Conservation (phyloP, 2,113 vertebrate genomes). For the Tyrannus savana region DNA sequence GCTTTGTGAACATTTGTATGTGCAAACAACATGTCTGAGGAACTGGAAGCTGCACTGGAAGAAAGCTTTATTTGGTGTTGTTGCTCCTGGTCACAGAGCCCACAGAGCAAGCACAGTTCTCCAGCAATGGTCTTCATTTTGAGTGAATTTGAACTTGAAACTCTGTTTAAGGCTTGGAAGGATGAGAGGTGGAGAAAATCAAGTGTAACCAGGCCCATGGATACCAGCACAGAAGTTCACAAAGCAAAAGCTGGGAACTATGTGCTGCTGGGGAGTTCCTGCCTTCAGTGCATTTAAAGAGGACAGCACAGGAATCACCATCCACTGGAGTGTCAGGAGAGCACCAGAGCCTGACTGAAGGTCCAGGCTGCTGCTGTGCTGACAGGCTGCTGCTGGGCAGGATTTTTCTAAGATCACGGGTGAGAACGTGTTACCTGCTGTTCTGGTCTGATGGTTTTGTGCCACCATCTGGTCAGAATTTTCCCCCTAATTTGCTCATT, state of each 20-base stretch:
- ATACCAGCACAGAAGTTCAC: neutral
- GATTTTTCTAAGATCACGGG: neutral
- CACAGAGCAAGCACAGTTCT: neutral
- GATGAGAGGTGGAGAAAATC: neutral
- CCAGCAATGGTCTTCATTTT: neutral
- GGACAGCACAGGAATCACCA: neutral
- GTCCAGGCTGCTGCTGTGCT: neutral
- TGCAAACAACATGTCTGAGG: neutral
- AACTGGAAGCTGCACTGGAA: neutral
- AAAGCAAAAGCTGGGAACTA: neutral
- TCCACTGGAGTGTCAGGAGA: neutral
- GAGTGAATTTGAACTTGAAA: neutral
- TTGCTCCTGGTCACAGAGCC: neutral
- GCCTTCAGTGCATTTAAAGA: neutral
- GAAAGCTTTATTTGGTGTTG: neutral
- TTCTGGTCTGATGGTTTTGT: conserved; percentile 16
- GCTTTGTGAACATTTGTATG: neutral
- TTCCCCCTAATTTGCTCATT: conserved; percentile 10
- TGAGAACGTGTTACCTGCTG: neutral
- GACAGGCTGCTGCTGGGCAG: neutral
- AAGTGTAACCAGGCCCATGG: neutral
- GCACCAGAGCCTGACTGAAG: neutral
- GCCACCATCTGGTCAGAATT: conserved; percentile 50
- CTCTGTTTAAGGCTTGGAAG: neutral
- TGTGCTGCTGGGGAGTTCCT: neutral